phyloP scores from a whole-genome alignment of 2,888 invertebrate species.

The Ferrisia virgata region DNA sequence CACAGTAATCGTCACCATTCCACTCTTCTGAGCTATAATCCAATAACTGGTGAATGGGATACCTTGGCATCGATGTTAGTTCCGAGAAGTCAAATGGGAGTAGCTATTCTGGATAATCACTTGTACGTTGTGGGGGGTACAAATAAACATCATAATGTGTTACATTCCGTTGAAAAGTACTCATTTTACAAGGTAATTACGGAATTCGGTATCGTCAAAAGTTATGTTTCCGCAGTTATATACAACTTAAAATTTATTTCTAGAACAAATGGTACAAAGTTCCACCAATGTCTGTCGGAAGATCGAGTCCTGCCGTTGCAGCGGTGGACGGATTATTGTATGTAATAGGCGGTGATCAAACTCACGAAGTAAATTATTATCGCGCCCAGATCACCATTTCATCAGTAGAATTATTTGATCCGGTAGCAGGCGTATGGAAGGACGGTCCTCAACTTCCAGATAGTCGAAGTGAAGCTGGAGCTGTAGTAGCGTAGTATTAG shows the following conservation, averaged over 20 bases:
- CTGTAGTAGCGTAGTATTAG: slow-evolving; percentile 65
- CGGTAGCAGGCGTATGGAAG: slow-evolving; percentile 72
- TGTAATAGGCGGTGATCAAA: slow-evolving; percentile 82
- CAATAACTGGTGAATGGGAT: slow-evolving; percentile 76
- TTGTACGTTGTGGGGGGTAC: slow-evolving; percentile 88
- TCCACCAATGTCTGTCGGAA: slow-evolving; percentile 68
- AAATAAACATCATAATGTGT: slow-evolving; percentile 73
- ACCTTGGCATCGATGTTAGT: slow-evolving; percentile 73
- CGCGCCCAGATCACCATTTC: slow-evolving; percentile 79
- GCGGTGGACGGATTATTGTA: slow-evolving; percentile 78
- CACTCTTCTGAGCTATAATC: slow-evolving; percentile 76
- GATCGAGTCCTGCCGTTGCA: slow-evolving; percentile 81
- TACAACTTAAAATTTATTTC: slow-evolving; percentile 47
- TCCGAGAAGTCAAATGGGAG: slow-evolving; percentile 83
- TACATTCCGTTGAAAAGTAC: slow-evolving; percentile 79
- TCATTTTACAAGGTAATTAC: slow-evolving; percentile 68
- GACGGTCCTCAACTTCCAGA: slow-evolving; percentile 75
- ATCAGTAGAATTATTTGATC: slow-evolving; percentile 81
- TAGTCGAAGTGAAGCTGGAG: slow-evolving; percentile 82
- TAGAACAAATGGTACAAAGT: slow-evolving; percentile 77
- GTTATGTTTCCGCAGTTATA: neutral
- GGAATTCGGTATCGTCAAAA: neutral
- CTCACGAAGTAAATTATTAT: slow-evolving; percentile 76
- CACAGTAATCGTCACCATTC: slow-evolving; percentile 70
- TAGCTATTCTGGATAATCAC: slow-evolving; percentile 76